Conservation (phyloP, 1,140 invertebrate species). For the Ostrea denselamellosa region DNA sequence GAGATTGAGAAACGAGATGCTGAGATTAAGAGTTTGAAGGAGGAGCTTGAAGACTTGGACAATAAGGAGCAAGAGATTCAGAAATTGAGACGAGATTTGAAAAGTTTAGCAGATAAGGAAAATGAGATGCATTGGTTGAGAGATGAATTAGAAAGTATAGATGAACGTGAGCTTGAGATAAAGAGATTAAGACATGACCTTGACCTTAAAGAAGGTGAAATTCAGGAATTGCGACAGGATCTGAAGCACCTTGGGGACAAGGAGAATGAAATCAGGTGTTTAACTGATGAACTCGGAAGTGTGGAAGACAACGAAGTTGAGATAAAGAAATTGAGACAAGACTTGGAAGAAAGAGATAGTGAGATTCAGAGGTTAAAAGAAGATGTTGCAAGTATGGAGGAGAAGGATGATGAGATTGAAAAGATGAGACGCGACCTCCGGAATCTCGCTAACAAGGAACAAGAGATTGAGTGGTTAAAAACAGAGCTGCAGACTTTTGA, state of each 20-base stretch:
- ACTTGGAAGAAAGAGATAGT: not conserved
- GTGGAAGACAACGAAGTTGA: not conserved
- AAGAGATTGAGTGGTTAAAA: no score
- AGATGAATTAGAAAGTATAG: constrained; percentile 25
- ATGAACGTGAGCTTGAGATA: constrained; percentile 27
- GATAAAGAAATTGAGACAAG: not conserved
- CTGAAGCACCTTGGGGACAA: not conserved
- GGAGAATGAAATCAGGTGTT: not conserved
- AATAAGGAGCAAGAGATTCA: constrained; percentile 39
- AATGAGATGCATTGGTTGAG: constrained; percentile 15
- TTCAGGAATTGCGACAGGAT: constrained; percentile 40
- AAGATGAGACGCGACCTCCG: not conserved
- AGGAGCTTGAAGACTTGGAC: constrained; percentile 49
- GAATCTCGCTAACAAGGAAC: not conserved
- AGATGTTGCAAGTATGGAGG: not conserved
- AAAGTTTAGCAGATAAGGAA: constrained; percentile 31
- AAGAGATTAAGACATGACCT: constrained; percentile 37
- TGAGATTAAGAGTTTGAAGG: constrained; percentile 53
- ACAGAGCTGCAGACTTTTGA: no score
- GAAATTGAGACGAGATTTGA: constrained; percentile 37
- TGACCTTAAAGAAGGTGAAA: constrained; percentile 39
- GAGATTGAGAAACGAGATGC: constrained; percentile 44
- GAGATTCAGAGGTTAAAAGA: not conserved
- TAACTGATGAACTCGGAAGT: not conserved
- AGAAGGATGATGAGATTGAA: constrained; percentile 13